Conservation (phyloP, 2,888 invertebrate genomes). For the Sisyra terminalis region DNA sequence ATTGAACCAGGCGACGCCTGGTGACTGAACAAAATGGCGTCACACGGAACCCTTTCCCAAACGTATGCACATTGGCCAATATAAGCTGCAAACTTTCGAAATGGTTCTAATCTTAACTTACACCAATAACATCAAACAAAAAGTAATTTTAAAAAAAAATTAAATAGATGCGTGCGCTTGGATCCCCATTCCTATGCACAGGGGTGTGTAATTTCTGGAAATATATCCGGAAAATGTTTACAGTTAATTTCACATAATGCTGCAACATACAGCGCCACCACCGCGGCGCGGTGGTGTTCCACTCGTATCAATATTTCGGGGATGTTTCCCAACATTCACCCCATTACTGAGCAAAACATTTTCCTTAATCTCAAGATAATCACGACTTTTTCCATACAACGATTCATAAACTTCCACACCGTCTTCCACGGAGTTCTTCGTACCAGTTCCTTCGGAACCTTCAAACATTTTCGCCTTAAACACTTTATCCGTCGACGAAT, state of each 20-base stretch:
- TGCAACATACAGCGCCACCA: conserved; percentile 2
- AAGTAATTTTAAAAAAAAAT: too few species aligned
- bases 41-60: too few species aligned
- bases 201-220: too few species aligned
- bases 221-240: background rate
- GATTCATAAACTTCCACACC: conserved; percentile 23
- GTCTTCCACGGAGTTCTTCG: conserved; percentile 17
- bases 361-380: conserved; percentile 21
- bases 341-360: conserved; percentile 18
- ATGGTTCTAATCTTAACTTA: too few species aligned
- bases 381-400: conserved; percentile 25
- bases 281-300: background rate
- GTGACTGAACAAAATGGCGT: too few species aligned
- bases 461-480: conserved; percentile 8
- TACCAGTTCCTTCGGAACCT: conserved; percentile 1
- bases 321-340: conserved; percentile 11
- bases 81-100: too few species aligned
- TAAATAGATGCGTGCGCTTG: too few species aligned
- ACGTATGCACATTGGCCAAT: too few species aligned
- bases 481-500: background rate
- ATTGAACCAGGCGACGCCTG: too few species aligned
- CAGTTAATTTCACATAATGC: background rate
- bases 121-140: too few species aligned
- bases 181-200: too few species aligned
- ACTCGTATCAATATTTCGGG: conserved; percentile 1